Evolutionary conservation across 1,140 invertebrate genomes (phyloP).

Genomic region (Mercenaria mercenaria): DNA sequence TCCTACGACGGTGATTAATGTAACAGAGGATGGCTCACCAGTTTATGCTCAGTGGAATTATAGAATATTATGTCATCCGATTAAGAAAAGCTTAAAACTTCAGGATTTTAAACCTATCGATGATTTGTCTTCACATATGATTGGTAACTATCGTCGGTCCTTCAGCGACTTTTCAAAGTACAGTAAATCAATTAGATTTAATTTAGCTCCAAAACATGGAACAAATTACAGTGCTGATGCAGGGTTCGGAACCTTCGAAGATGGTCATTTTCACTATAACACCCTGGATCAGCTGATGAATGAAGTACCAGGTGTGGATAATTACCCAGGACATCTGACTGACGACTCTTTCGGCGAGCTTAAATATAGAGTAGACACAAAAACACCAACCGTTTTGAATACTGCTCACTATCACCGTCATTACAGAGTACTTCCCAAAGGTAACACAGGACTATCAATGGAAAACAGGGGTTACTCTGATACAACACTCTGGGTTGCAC

Average conservation of each 20-base stretch:
- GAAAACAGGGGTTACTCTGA: constrained; percentile 77
- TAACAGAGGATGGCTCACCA: constrained; percentile 65
- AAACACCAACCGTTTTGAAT: constrained; percentile 68
- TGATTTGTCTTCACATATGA: constrained; percentile 73
- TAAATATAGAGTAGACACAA: constrained; percentile 35
- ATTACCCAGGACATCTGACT: constrained; percentile 73
- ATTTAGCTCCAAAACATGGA: constrained; percentile 32
- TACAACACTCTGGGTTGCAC: constrained; percentile 74
- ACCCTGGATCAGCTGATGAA: constrained; percentile 77
- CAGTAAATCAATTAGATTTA: constrained; percentile 69
- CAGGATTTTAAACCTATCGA: constrained; percentile 72
- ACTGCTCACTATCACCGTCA: constrained; percentile 77
- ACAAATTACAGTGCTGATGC: constrained; percentile 24
- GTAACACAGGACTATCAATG: constrained; percentile 69
- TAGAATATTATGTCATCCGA: constrained; percentile 80
- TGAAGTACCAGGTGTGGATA: constrained; percentile 81
- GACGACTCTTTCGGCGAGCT: constrained; percentile 72
- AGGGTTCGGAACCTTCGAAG: constrained; percentile 54
- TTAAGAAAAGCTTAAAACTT: constrained; percentile 67
- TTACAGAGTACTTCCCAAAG: constrained; percentile 66
- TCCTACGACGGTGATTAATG: constrained; percentile 70
- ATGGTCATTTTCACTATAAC: constrained; percentile 42
- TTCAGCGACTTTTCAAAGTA: constrained; percentile 44
- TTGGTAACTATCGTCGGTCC: not conserved
- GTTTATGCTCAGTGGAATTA: constrained; percentile 81